Evolutionary conservation across 2,888 invertebrate genomes (phyloP).

Genomic region (Oligia fasciuncula): DNA sequence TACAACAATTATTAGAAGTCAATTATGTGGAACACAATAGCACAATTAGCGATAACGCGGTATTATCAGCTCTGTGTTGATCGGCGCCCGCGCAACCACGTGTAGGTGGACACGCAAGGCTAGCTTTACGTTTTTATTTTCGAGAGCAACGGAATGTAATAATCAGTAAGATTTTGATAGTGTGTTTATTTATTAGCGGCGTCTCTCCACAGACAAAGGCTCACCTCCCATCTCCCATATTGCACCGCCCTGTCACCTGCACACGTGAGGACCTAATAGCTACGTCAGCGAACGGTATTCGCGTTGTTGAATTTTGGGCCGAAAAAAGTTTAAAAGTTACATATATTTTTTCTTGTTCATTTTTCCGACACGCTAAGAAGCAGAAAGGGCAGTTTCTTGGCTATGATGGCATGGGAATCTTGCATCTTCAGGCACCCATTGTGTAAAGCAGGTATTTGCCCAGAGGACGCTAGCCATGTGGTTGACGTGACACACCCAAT

Average conservation of each 20-base stretch:
- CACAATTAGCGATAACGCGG: conserved; percentile 47
- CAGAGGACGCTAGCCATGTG: background rate
- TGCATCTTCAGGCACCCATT: background rate
- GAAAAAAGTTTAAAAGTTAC: no score
- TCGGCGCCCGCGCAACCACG: conserved; percentile 11
- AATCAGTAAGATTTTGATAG: background rate
- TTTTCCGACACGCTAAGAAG: no score
- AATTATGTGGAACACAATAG: conserved; percentile 55
- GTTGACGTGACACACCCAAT: background rate
- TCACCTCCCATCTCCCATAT: no score
- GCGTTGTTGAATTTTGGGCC: no score
- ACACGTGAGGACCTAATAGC: no score
- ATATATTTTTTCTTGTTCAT: no score
- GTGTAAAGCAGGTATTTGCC: background rate
- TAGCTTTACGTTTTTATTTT: background rate
- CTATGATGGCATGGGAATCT: background rate
- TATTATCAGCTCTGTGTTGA: conserved; percentile 19
- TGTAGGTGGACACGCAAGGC: conserved; percentile 11
- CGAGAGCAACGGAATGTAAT: background rate
- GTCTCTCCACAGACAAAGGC: no score
- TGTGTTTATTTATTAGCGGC: background rate
- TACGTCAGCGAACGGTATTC: no score
- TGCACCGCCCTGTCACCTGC: no score
- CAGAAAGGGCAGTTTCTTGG: background rate
- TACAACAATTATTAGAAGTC: conserved; percentile 1